Evolutionary conservation across 1,140 invertebrate species (phyloP).

Genomic region (Drosophila kanapiae): DNA sequence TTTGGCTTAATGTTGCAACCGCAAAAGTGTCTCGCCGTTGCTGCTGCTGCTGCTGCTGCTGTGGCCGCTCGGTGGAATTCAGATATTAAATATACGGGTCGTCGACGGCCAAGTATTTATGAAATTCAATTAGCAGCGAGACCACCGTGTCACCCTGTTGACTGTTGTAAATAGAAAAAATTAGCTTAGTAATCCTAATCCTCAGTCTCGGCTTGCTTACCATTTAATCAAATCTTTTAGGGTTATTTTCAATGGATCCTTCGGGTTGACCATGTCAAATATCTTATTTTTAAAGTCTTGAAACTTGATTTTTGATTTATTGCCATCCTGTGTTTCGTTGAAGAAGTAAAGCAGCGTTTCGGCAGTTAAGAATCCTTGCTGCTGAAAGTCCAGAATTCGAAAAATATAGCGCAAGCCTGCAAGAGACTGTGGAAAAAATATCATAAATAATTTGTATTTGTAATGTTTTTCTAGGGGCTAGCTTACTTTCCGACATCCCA

Average conservation of each 20-base stretch:
- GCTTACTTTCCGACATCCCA: constrained; percentile 95
- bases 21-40: constrained; percentile 6
- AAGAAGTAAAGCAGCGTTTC: constrained; percentile 98
- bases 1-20: constrained; percentile 57
- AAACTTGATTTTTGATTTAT: constrained; percentile 93
- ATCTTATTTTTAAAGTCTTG: constrained; percentile 98
- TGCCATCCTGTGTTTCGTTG: constrained; percentile 96
- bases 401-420: constrained; percentile 97
- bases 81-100: constrained; percentile 87
- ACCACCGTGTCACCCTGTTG: constrained; percentile 97
- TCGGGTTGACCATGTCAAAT: constrained; percentile 98
- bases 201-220: constrained; percentile 30
- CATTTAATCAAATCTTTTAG: constrained; percentile 91
- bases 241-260: constrained; percentile 94
- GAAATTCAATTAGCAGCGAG: constrained; percentile 97
- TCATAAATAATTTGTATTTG: background rate
- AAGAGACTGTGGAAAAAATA: constrained; percentile 85
- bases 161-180: constrained; percentile 85
- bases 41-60: background rate
- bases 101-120: constrained; percentile 98
- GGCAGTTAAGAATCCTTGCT: constrained; percentile 94
- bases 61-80: constrained; percentile 16
- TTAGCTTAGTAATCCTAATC: too few relatives aligned
- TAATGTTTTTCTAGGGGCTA: background rate
- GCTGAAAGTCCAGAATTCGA: constrained; percentile 95